A percentile compares a stretch with the other conserved stretches of the same genome.
phyloP scores from a whole-genome alignment of 2,797 vertebrate species.

The Manis crassicaudata region DNA sequence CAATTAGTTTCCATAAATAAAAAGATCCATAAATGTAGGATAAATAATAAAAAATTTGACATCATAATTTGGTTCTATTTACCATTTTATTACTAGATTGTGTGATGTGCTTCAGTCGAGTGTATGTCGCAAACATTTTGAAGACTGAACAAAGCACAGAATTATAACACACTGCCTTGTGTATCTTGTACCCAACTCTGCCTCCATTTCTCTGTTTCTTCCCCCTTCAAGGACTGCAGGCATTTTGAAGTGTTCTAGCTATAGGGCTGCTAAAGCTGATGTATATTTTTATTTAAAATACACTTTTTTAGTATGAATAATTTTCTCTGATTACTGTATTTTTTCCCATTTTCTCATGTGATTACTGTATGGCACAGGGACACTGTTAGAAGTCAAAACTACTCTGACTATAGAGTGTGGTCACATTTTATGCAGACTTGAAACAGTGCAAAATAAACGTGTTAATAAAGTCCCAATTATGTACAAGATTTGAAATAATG shows the following conservation, averaged over 20 bases:
- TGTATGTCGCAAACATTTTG: not conserved
- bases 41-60: not conserved
- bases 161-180: not conserved
- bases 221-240: not conserved
- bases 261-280: not conserved
- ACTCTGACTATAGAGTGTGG: not conserved
- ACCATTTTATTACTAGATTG: not conserved
- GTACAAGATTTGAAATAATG: not conserved
- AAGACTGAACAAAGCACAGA: not conserved
- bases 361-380: not conserved
- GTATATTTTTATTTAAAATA: constrained; percentile 16
- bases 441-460: not conserved
- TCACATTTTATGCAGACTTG: not conserved
- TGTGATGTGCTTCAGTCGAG: not conserved
- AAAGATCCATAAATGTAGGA: not conserved
- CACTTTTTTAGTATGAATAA: not conserved
- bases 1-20: not conserved
- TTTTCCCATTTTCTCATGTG: not conserved
- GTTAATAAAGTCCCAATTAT: not conserved
- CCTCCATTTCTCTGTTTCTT: not conserved
- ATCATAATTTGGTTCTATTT: not conserved
- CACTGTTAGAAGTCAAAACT: not conserved
- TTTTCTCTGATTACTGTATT: not conserved
- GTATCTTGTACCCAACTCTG: not conserved
- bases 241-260: not conserved